Evolutionary conservation across 1,140 invertebrate genomes (phyloP), one percentile per base, ranked within the genome.

Genomic region (Conopomorpha cramerella): DNA sequence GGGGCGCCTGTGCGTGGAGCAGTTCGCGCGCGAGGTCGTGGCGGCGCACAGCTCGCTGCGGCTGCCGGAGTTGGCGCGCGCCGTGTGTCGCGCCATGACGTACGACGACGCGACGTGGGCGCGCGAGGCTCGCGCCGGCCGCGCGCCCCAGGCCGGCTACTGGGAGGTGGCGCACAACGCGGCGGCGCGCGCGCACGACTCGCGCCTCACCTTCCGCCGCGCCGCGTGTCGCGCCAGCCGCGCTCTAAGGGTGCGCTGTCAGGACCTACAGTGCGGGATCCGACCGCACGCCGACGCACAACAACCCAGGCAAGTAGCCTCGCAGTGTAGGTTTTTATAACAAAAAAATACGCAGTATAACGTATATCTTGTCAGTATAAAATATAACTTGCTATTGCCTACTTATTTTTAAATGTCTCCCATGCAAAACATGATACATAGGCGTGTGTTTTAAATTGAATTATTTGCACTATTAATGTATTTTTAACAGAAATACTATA

Each of bases 1-100:
- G 90, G 89, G 89, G 0, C 88, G 90, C 64, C 64, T 92, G 2
- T 93, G 90, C 48, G 76, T 86, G 11, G 83, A 88, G 39, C 87
- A 83, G 34, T 84, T 87, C 47, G 77, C 79, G 26, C 79, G 83
- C 29, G 77, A 82, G 1, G 77, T 83, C 2, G 52, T 70, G 1
- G 73, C 81, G 39, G 79, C 80, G 0, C 68, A 77, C 13, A 77
- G 80, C 35, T 61, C 78, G 3, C 84, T 85, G 72, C 81, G 84
- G 43, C 72, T 91, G 25, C 74, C 82, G 15, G 88, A 91, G 56
- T 77, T 93, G 13, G 90, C 87, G 2, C 78, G 84, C 55, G 86
- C 88, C 2, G 84, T 91, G 3, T 93, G 90, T 61, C 84, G 84
- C 55, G 83, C 87, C 0, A 84, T 91, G 62, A 90, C 89, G 8